Conservation (phyloP, 2,113 vertebrate species). For the Macrotis lagotis region DNA sequence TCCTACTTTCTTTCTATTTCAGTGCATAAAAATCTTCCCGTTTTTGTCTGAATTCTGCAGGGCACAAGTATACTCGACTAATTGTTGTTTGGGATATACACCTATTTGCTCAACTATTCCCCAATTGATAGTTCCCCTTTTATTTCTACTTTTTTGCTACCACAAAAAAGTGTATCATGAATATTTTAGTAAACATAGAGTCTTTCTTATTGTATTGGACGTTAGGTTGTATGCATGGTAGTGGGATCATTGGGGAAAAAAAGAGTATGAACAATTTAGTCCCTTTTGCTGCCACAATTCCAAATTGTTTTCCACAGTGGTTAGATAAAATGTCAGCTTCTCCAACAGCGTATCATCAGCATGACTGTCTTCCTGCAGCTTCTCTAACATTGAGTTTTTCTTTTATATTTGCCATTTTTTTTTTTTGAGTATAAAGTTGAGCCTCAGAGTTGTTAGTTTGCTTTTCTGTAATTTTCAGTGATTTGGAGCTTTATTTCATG, state of each 20-base stretch:
- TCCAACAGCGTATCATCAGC: not conserved
- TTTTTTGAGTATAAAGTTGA: not conserved
- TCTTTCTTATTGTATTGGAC: not conserved
- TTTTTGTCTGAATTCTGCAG: not conserved
- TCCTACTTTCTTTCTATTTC: not conserved
- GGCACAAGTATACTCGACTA: not conserved
- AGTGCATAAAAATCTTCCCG: not conserved
- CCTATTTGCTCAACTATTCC: not conserved
- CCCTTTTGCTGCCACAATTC: not conserved
- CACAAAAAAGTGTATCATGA: not conserved
- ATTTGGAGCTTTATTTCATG: not conserved
- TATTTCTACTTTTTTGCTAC: not conserved
- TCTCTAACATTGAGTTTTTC: not conserved
- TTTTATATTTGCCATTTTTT: not conserved
- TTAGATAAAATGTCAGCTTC: not conserved
- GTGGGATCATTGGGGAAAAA: not conserved
- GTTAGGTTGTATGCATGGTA: not conserved
- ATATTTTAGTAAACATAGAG: not conserved
- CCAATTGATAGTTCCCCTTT: not conserved
- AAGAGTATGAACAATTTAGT: not conserved
- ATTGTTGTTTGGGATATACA: not conserved
- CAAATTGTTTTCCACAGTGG: not conserved
- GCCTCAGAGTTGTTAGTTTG: not conserved
- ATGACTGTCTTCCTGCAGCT: not conserved
- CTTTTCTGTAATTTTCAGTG: not conserved